Evolutionary conservation across 2,113 vertebrate genomes (phyloP).

Genomic region (Scatophagus argus): DNA sequence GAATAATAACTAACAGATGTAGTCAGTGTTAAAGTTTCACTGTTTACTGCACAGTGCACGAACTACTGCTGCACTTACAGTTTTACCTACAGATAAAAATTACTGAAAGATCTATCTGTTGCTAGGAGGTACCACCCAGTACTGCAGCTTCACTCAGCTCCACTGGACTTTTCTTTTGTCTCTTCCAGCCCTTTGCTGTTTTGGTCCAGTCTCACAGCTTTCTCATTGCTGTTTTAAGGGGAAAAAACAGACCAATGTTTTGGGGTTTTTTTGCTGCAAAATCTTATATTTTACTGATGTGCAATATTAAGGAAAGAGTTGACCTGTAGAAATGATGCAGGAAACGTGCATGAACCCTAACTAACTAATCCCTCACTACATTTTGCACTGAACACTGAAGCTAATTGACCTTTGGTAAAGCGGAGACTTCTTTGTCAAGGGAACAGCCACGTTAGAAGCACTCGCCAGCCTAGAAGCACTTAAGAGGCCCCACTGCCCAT

Average conservation of each 20-base stretch:
- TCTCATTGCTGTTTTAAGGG: background rate
- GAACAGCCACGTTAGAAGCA: conserved; percentile 23
- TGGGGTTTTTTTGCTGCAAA: too few species aligned
- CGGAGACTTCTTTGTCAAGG: conserved; percentile 18
- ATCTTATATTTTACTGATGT: background rate
- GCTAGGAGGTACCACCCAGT: background rate
- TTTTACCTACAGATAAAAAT: conserved; percentile 13
- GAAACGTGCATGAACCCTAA: background rate
- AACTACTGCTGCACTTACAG: conserved; percentile 13
- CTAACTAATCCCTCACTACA: background rate
- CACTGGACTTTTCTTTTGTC: background rate
- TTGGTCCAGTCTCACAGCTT: background rate
- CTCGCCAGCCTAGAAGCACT: conserved; percentile 45
- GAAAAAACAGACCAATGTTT: too few species aligned
- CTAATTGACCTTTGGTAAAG: background rate
- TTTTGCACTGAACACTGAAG: background rate
- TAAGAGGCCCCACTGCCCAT: conserved; percentile 1
- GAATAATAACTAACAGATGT: conserved; percentile 59
- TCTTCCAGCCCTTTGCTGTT: background rate
- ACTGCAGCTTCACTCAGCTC: background rate
- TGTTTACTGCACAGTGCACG: conserved; percentile 24
- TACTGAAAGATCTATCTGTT: conserved; percentile 2
- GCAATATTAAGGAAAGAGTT: background rate
- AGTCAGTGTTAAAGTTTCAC: conserved; percentile 3
- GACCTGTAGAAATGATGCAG: background rate